Evolutionary conservation across 2,888 invertebrate genomes (phyloP).

Genomic region (Ormyrus pomaceus): DNA sequence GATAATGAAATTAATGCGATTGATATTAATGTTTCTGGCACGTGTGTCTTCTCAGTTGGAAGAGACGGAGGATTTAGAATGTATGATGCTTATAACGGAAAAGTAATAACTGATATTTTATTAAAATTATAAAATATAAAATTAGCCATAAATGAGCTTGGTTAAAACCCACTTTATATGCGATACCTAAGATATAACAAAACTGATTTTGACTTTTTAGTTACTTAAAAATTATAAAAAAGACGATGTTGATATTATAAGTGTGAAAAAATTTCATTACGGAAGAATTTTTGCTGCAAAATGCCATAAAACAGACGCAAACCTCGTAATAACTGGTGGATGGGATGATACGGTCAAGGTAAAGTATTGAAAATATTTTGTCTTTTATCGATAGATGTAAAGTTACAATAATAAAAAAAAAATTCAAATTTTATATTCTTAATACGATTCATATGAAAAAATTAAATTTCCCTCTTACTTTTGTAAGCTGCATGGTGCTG

Average conservation of each 20-base stretch:
- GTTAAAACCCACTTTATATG: too few relatives aligned
- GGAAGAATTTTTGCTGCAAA: slow-evolving; percentile 75
- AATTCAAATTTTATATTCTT: too few relatives aligned
- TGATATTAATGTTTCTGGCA: slow-evolving; percentile 66
- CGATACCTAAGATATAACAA: too few relatives aligned
- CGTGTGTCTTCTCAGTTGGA: slow-evolving; percentile 69
- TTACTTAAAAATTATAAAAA: slow-evolving; percentile 61
- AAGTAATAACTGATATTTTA: slow-evolving; percentile 62
- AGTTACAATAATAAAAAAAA: too few relatives aligned
- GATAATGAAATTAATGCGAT: slow-evolving; percentile 72
- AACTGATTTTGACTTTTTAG: slow-evolving; percentile 53
- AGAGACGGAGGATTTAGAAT: slow-evolving; percentile 72
- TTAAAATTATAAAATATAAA: background rate
- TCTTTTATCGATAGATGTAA: too few relatives aligned
- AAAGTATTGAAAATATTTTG: slow-evolving; percentile 45
- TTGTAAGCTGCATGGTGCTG: slow-evolving; percentile 20
- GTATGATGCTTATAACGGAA: slow-evolving; percentile 69
- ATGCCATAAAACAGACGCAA: slow-evolving; percentile 75
- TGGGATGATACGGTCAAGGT: slow-evolving; percentile 80
- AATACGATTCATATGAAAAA: background rate
- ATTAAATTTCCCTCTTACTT: slow-evolving; percentile 9
- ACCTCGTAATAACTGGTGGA: slow-evolving; percentile 77
- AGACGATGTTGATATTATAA: slow-evolving; percentile 59
- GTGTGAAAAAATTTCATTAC: slow-evolving; percentile 66
- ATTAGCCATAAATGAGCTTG: too few relatives aligned